A percentile compares a stretch with the other conserved stretches of the same genome.
phyloP scores from a whole-genome alignment of 2,113 vertebrate species.

The Epinephelus cyanopodus region DNA sequence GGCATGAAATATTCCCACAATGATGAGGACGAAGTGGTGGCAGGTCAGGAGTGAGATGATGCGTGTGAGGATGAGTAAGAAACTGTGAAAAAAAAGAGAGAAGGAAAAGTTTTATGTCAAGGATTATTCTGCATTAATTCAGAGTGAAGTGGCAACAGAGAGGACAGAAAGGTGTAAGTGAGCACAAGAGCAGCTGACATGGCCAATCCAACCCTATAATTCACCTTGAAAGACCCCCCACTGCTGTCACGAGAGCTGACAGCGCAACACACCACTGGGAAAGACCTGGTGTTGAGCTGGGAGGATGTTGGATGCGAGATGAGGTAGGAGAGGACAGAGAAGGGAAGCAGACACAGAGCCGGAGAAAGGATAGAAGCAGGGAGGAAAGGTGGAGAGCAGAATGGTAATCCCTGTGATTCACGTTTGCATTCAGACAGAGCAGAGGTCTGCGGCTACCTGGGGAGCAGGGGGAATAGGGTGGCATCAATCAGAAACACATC shows the following conservation, averaged over 20 bases:
- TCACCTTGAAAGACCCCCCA: conserved; percentile 44
- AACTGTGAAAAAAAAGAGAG: not conserved
- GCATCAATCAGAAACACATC: conserved; percentile 56
- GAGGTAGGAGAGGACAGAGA: conserved; percentile 28
- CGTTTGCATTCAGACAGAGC: conserved; percentile 59
- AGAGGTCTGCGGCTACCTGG: conserved; percentile 22
- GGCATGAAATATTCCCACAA: conserved; percentile 79
- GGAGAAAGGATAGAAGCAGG: not conserved
- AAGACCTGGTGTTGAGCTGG: conserved; percentile 17
- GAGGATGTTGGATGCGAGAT: conserved; percentile 41
- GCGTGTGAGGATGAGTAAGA: conserved; percentile 28
- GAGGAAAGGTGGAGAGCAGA: conserved; percentile 24
- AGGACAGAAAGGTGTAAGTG: not conserved
- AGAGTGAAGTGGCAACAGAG: not conserved
- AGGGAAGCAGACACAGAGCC: conserved; percentile 5
- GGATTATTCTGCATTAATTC: conserved; percentile 5
- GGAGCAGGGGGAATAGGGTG: conserved; percentile 32
- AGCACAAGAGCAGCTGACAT: conserved; percentile 10
- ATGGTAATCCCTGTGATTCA: conserved; percentile 63
- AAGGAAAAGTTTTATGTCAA: not conserved
- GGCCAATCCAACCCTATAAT: conserved; percentile 18
- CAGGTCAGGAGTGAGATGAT: conserved; percentile 42
- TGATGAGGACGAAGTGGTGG: conserved; percentile 16
- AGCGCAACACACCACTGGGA: not conserved
- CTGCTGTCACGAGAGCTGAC: conserved; percentile 20